Evolutionary conservation across 2,113 vertebrate genomes (phyloP), one percentile per base, ranked within the genome.

Genomic region (Budorcas taxicolor): DNA sequence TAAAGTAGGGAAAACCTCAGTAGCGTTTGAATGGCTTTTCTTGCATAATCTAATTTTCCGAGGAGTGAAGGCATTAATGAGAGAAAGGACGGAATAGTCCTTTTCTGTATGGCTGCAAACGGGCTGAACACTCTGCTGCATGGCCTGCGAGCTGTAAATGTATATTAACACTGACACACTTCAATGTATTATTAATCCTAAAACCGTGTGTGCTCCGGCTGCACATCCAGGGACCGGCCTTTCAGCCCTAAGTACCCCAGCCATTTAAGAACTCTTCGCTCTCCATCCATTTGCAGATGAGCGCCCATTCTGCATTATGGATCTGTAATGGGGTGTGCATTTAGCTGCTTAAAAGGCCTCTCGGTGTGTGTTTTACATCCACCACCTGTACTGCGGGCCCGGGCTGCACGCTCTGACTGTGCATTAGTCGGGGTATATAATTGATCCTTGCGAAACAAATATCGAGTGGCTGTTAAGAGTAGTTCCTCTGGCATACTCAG

Each of bases 141-240:
- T 3, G 2, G 98, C 83, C 94, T 27, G 84, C 89, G 97, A 98
- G 98, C 97, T 98, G 85, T 98, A 98, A 98, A 97, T 98, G 96
- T 96, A 33, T 94, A 50, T 57, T 98, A 98, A 85, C 95, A 98
- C 93, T 95, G 98, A 60, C 97, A 86, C 93, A 96, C 97, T 29
- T 97, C 94, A 91, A 95, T 98, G 98, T 98, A 98, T 96, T 98
- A 98, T 98, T 98, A 98, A 95, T 98, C 98, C 98, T 98, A 97
- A 98, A 97, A 97, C 94, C 96, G 0, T 97, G 98, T 98, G 97
- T 98, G 98, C 94, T 95, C 94, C n/a, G 97, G 92, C 98, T 87
- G 97, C 97, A 96, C 98, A 97, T 97, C 95, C 95, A 97, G 95
- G 95, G 93, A 96, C 98, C 90, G 82, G 98, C 98, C 97, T 97